Conservation (phyloP, 2,113 vertebrate species). For the Otus sunia region DNA sequence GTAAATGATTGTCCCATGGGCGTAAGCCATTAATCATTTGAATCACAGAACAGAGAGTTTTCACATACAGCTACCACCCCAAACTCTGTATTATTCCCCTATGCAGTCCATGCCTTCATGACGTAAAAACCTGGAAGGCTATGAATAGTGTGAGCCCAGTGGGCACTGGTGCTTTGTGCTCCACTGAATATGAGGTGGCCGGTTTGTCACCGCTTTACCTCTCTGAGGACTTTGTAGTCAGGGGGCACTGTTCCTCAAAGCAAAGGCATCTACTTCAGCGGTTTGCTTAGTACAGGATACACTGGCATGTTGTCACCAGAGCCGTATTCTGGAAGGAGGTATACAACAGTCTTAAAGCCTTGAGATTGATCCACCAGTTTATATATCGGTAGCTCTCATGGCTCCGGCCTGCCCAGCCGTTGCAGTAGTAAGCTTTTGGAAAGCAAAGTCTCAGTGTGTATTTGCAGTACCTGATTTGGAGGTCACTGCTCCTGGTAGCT, state of each 20-base stretch:
- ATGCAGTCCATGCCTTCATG: neutral
- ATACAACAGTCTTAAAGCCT: neutral
- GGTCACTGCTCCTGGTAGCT: neutral
- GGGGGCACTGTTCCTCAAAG: neutral
- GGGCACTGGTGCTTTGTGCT: neutral
- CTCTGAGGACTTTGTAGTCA: neutral
- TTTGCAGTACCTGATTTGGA: neutral
- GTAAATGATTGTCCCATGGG: slow-evolving; percentile 38
- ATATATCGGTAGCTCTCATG: neutral
- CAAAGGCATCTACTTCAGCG: neutral
- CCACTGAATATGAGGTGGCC: fast-evolving
- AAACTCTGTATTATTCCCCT: neutral
- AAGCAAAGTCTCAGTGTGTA: neutral
- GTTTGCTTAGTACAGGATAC: neutral
- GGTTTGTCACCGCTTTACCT: neutral
- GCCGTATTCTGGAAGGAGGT: neutral
- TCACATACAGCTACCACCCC: neutral
- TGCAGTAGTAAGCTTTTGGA: neutral
- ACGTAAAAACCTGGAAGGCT: neutral
- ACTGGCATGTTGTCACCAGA: neutral
- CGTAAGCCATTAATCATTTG: slow-evolving; percentile 25
- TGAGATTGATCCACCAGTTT: neutral
- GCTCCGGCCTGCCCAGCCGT: neutral
- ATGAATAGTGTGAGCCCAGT: neutral
- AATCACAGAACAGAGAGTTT: neutral